Evolutionary conservation across 2,888 invertebrate species (phyloP).

Genomic region (Campaea margaritaria): DNA sequence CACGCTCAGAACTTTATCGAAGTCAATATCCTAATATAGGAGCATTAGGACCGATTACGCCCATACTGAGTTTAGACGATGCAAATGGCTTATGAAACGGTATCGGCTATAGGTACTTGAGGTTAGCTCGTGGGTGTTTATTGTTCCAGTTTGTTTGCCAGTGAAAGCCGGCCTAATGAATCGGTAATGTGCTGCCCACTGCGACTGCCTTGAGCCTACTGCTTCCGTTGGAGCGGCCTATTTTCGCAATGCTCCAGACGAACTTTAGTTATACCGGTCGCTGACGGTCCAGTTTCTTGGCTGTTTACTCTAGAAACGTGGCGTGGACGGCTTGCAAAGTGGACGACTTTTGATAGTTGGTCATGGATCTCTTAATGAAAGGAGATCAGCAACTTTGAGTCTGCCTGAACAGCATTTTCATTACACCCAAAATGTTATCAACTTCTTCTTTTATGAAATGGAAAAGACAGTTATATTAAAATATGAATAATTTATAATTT

Average conservation of each 20-base stretch:
- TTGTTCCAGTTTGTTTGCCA: slow-evolving; percentile 63
- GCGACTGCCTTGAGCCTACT: slow-evolving; percentile 63
- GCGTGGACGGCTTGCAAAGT: no score
- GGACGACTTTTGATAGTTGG: neutral
- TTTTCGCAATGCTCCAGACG: slow-evolving; percentile 65
- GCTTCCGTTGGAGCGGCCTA: slow-evolving; percentile 65
- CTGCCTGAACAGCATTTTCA: no score
- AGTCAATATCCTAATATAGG: slow-evolving; percentile 8
- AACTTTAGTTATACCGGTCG: slow-evolving; percentile 20
- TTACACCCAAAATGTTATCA: no score
- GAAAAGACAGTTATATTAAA: no score
- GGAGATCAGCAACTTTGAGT: no score
- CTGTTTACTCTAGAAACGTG: neutral
- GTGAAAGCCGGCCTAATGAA: slow-evolving; percentile 74
- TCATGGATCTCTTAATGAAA: no score
- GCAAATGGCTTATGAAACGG: slow-evolving; percentile 39
- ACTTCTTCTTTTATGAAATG: no score
- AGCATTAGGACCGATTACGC: slow-evolving; percentile 17
- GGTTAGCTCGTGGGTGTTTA: slow-evolving; percentile 58
- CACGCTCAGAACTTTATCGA: no score
- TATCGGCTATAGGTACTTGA: slow-evolving; percentile 11
- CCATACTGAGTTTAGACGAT: slow-evolving; percentile 17
- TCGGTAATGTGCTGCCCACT: slow-evolving; percentile 67
- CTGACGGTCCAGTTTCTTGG: slow-evolving; percentile 25
- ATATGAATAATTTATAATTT: no score